These are phyloP conservation scores for Trachurus trachurus DNA, from an alignment of 2,797 vertebrate genomes.

Conservation along the genomic window DNA sequence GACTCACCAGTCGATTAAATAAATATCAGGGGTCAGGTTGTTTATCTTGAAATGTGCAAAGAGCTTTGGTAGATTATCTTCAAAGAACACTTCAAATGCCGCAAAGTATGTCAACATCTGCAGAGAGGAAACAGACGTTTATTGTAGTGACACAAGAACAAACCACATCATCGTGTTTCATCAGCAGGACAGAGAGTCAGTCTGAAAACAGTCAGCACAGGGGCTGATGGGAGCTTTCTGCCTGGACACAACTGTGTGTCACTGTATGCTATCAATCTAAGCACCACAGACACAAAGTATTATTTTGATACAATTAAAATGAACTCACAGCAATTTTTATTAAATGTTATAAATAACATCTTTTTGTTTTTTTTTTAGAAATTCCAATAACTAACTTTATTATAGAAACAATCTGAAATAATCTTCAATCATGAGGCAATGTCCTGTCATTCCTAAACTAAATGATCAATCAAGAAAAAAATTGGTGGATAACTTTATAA, in stretches of 20 bases:
- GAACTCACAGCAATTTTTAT: no score
- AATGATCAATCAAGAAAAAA: background rate
- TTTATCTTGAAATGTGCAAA: constrained; percentile 97
- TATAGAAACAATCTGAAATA: no score
- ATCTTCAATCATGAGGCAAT: no score
- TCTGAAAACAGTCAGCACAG: background rate
- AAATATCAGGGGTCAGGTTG: constrained; percentile 94
- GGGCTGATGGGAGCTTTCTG: background rate
- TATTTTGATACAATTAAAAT: no score
- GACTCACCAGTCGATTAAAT: constrained; percentile 96
- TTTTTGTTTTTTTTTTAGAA: no score
- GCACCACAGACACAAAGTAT: no score
- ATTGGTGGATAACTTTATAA: no score
- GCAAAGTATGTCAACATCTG: constrained; percentile 97
- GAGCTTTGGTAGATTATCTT: constrained; percentile 96
- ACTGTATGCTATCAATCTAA: no score
- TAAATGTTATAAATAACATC: no score
- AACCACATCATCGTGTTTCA: background rate
- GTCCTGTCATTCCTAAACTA: no score
- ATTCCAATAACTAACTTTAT: no score
- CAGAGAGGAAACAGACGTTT: constrained; percentile 43
- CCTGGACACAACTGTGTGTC: no score
- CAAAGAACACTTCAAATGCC: constrained; percentile 96
- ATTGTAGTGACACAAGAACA: background rate
- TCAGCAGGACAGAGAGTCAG: background rate